These are phyloP conservation scores for Brachionichthys hirsutus DNA, from an alignment of 2,113 vertebrate species.

Conservation along the genomic window DNA sequence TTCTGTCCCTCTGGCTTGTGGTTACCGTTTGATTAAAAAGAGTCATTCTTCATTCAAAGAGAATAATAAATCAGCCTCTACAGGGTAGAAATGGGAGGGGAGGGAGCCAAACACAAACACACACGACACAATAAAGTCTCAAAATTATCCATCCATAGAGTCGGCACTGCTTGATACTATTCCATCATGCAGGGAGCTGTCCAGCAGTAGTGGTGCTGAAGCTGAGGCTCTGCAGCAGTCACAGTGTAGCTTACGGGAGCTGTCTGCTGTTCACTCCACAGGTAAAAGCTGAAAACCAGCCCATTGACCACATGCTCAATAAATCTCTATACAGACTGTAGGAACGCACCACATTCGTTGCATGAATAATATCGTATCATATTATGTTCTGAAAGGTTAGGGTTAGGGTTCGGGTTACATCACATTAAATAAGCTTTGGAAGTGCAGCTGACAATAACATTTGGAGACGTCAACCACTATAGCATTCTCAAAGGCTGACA, in stretches of 20 bases:
- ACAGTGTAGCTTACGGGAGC: constrained; percentile 41
- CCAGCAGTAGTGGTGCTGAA: constrained; percentile 48
- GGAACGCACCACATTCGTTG: too few species aligned
- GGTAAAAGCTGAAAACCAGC: constrained; percentile 45
- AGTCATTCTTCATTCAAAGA: constrained; percentile 75
- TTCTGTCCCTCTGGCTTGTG: constrained; percentile 64
- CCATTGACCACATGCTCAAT: too few species aligned
- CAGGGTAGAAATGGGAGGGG: constrained; percentile 24
- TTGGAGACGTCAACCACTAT: too few species aligned
- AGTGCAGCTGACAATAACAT: too few species aligned
- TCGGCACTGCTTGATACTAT: neutral
- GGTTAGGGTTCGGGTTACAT: too few species aligned
- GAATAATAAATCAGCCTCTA: constrained; percentile 71
- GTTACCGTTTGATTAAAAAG: constrained; percentile 76
- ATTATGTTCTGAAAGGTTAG: too few species aligned
- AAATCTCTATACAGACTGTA: too few species aligned
- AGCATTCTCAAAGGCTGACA: too few species aligned
- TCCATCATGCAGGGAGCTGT: constrained; percentile 51
- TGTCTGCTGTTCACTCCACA: constrained; percentile 26
- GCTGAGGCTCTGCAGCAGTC: constrained; percentile 8
- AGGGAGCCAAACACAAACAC: constrained; percentile 4
- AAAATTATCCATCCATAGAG: constrained; percentile 19
- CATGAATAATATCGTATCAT: too few species aligned
- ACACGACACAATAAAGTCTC: constrained; percentile 28
- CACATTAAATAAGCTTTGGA: too few species aligned